Base-by-base conservation (phyloP, 2,888 invertebrate genomes). In the Drosophila tripunctata region DNA sequence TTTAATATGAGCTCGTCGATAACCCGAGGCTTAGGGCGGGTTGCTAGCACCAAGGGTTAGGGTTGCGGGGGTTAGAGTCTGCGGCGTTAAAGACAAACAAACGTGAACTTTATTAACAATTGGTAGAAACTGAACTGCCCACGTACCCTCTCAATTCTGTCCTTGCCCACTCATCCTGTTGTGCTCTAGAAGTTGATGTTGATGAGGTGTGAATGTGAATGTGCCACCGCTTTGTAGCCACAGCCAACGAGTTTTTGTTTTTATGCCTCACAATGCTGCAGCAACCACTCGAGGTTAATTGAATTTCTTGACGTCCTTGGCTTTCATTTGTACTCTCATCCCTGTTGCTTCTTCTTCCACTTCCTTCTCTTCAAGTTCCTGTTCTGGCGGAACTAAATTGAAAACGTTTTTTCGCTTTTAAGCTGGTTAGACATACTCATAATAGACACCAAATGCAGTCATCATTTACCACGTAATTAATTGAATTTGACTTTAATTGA, bases 261-360 rank as follows among this genome's bases (percentile, higher is more conserved):
- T 79, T 78, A 84, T 73, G 72, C 70, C 68, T 66, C 52, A 75
- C 78, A 70, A 62, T 64, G 76, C 67, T 47, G 62, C 63, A 57
- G 78, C 78, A 74, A 80, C 79, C 90, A 88, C 90, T 90, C 89
- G 90, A 90, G 85, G 80, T 90, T 90, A 90, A 90, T 90, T 90
- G 90, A 90, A 90, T 90, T 89, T 90, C 87, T 75, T 71, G 75
- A 48, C 66, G 62, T 65, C 66, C 76, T 73, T 65, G 65, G 58
- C 47, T 52, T 55, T 45, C 64, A 45, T 55, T 68, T 65, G 58
- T 33, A 14, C 22, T 45, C 45, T 22, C 27, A 38, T 19, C n/a
- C 38, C 22, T 5, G n/a, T 10, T 22, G 14, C 12, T 17, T 40
- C n/a, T 31, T 27, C 8, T 14, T 33, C 8, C 8, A 24, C 10